Evolutionary conservation across 2,113 vertebrate species (phyloP), one percentile per base, ranked within the genome.

Genomic region (Larimichthys crocea): DNA sequence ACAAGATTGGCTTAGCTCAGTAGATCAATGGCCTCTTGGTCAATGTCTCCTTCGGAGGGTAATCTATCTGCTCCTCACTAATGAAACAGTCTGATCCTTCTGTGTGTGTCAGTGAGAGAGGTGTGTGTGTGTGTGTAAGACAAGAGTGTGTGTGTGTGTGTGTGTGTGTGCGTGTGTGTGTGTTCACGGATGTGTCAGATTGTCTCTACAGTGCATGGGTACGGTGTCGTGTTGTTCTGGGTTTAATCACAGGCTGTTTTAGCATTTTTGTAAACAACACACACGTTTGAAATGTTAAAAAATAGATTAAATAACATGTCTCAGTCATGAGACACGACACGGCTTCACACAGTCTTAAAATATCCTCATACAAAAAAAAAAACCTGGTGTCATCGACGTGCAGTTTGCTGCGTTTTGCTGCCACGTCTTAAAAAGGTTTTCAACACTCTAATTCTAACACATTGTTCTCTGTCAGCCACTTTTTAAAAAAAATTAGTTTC

Each of bases 21-120:
- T 89, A 69, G 90, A 94, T 94, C 92, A 91, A 94, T 92, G 86
- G 87, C 85, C 90, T 76, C 86, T 91, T 90, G 88, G 91, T 92
- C 93, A 91, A 93, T 92, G 92, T 89, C 86, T 92, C 91, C 90
- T 90, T 75, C 4, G 88, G 91, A 91, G 84, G 61, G 80, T 92
- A 89, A 92, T 92, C 92, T 87, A 90, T 91, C 90, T 87, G 84
- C 76, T 90, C 88, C 85, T 90, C 85, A 80, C 91, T 91, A 93
- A 93, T 94, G 91, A 93, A 93, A 88, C 88, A 83, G 77, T 83
- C 80, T 85, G 80, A 88, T 87, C 29, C 3, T 63, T 61, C 11
- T 72, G 63, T 57, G 26, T 76, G n/a, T 67, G 60, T 79, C 71
- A 61, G 64, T 68, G 29, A 61, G 12, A 74, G 77, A 74, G 77